phyloP scores from a whole-genome alignment of 64 coral and sea anemone species.

The Actinia tenebrosa region DNA sequence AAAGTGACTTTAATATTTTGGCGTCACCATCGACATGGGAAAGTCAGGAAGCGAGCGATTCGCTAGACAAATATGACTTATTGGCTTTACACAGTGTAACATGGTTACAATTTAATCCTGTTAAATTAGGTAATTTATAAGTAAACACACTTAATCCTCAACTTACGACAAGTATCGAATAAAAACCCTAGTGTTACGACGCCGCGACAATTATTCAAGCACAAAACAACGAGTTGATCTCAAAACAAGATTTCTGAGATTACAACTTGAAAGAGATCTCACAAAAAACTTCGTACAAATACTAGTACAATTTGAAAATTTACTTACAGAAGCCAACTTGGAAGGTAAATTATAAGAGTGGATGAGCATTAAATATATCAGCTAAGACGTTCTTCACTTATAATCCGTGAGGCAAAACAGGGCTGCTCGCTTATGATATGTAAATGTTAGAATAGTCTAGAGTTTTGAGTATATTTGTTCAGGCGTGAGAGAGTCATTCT shows the following conservation, averaged over 20 bases:
- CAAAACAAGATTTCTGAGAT: neutral
- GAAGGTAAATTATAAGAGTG: neutral
- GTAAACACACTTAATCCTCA: neutral
- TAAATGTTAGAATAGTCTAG: constrained; percentile 27
- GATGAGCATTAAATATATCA: neutral
- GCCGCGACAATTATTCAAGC: neutral
- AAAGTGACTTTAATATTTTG: no score
- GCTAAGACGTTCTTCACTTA: neutral
- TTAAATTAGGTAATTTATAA: neutral
- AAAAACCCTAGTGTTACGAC: neutral
- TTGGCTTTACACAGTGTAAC: neutral
- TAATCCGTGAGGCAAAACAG: neutral
- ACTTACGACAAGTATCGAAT: neutral
- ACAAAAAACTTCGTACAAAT: neutral
- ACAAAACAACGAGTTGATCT: neutral
- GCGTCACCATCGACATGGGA: neutral
- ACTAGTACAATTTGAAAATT: neutral
- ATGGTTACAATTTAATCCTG: neutral
- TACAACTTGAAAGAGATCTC: neutral
- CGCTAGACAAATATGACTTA: neutral
- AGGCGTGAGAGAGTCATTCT: constrained; percentile 2
- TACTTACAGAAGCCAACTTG: neutral
- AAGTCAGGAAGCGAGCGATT: neutral
- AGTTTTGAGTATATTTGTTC: neutral
- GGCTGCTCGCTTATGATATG: neutral